Conservation (phyloP, 2,113 vertebrate species). For the Oenanthe melanoleuca region DNA sequence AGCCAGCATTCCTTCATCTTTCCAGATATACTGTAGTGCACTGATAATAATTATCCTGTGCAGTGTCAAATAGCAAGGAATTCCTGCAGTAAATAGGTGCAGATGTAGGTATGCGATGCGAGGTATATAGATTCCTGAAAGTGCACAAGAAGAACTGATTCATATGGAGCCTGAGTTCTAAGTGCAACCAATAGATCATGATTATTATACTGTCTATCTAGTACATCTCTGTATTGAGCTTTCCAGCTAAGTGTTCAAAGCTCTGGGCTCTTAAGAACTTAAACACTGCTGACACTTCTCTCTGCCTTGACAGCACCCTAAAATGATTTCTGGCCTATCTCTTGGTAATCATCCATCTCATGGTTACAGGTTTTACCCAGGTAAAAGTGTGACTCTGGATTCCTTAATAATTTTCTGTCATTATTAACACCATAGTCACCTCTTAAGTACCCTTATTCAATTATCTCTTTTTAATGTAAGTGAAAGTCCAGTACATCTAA, state of each 20-base stretch:
- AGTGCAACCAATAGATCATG: background rate
- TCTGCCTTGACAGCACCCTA: background rate
- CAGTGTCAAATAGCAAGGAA: background rate
- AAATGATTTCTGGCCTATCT: background rate
- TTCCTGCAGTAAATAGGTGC: conserved; percentile 2
- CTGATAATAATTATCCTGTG: background rate
- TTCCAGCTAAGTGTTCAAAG: background rate
- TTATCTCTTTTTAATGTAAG: background rate
- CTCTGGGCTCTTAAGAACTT: background rate
- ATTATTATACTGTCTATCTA: background rate
- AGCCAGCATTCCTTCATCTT: background rate
- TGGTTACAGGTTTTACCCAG: background rate
- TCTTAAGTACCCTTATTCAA: background rate
- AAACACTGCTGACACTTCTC: background rate
- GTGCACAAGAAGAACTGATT: background rate
- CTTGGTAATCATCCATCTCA: background rate
- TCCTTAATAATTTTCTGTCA: background rate
- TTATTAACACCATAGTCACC: background rate
- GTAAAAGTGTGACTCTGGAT: background rate
- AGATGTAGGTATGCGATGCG: background rate
- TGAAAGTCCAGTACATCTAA: background rate
- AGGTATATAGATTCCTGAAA: background rate
- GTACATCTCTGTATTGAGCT: background rate
- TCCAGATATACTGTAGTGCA: background rate
- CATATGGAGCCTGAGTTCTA: background rate